These are phyloP conservation scores for Ictidomys tridecemlineatus DNA, from an alignment of 2,113 vertebrate genomes.

Conservation along the genomic window DNA sequence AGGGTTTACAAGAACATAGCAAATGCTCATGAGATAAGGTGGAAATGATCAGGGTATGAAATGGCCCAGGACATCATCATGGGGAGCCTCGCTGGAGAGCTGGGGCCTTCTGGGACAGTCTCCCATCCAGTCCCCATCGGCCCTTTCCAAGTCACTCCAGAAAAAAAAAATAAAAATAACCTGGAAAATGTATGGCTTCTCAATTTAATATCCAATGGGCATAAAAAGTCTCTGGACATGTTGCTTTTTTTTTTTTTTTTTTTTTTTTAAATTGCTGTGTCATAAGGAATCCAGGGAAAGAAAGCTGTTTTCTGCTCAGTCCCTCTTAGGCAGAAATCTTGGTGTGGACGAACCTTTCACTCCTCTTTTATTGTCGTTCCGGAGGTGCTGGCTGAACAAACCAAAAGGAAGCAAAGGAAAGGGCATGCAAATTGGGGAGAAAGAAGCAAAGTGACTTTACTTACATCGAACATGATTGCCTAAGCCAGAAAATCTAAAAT, in stretches of 20 bases:
- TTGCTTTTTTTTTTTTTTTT: constrained; percentile 19
- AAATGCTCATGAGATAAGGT: not conserved
- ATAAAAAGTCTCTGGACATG: constrained; percentile 23
- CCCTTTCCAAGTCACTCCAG: not conserved
- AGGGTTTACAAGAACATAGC: not conserved
- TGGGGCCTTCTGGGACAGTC: not conserved
- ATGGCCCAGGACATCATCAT: accelerated
- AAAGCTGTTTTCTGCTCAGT: not conserved
- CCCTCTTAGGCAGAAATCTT: not conserved
- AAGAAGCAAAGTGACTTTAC: constrained; percentile 35
- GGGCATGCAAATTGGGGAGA: not conserved
- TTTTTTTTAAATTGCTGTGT: not conserved
- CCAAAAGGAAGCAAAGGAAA: not conserved
- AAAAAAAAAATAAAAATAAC: not conserved
- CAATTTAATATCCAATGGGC: not conserved
- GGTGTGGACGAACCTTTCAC: not conserved
- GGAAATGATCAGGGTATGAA: not conserved
- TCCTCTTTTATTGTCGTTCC: not conserved
- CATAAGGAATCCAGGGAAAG: not conserved
- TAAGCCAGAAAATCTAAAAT: constrained; percentile 55
- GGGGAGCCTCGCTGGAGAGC: accelerated
- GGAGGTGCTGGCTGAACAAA: not conserved
- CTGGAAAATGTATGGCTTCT: not conserved
- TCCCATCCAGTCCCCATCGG: not conserved
- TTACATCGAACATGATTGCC: constrained; percentile 17